Evolutionary conservation across 1,140 invertebrate species (phyloP).

Genomic region (Diorhabda sublineata): DNA sequence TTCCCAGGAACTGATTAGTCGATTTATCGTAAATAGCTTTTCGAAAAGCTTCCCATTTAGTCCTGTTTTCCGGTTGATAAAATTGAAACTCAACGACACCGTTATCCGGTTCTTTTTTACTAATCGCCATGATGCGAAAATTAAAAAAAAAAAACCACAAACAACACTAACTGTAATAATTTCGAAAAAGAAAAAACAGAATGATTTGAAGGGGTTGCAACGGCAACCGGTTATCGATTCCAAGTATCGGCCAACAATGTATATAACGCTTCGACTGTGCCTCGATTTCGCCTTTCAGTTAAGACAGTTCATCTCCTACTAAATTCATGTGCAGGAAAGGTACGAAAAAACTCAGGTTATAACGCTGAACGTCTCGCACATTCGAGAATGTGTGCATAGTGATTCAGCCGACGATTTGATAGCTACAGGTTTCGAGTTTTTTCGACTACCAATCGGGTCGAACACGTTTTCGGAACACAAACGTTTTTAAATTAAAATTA

Average conservation of each 20-base stretch:
- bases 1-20: constrained; percentile 62
- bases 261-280: no score
- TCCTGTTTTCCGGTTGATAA: constrained; percentile 41
- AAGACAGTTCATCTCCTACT: no score
- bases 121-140: not conserved
- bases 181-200: not conserved
- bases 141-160: no score
- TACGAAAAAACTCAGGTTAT: no score
- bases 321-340: no score
- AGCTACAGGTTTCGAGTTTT: not conserved
- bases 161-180: no score
- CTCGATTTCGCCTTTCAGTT: no score
- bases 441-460: not conserved
- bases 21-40: constrained; percentile 64
- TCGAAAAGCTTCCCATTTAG: constrained; percentile 54
- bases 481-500: not conserved
- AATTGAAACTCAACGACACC: constrained; percentile 31
- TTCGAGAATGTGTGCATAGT: not conserved
- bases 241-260: no score
- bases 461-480: not conserved
- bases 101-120: constrained; percentile 14
- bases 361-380: no score
- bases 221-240: not conserved
- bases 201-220: not conserved
- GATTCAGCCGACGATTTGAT: not conserved